A percentile compares a stretch with the other conserved stretches of the same genome.
Conservation (phyloP, 2,113 vertebrate genomes). For the Rhinolophus sinicus region DNA sequence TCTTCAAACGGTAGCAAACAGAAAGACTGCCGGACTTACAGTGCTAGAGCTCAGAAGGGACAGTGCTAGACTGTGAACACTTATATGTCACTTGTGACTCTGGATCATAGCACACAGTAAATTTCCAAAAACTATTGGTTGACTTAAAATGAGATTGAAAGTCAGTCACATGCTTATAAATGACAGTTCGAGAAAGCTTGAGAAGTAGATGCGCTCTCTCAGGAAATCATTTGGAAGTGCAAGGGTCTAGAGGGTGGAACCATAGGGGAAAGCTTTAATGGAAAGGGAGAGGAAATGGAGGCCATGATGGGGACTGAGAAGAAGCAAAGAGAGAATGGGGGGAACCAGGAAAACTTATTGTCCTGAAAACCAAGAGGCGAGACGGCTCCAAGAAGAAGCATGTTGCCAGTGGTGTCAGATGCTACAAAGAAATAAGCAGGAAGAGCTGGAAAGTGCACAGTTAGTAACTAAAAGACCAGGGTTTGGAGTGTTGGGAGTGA, state of each 20-base stretch:
- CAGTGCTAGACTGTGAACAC: not conserved
- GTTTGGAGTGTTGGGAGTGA: not conserved
- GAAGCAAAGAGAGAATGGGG: not conserved
- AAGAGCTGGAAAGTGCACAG: accelerated
- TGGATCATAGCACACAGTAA: not conserved
- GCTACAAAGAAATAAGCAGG: not conserved
- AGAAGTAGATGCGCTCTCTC: not conserved
- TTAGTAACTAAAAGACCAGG: accelerated
- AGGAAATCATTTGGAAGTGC: not conserved
- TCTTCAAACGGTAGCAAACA: not conserved
- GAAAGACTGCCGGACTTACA: not conserved
- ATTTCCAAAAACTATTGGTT: not conserved
- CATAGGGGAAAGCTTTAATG: not conserved
- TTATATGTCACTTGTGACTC: not conserved
- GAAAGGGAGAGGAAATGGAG: not conserved
- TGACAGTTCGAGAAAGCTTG: not conserved
- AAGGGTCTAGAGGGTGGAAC: not conserved
- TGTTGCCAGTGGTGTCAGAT: not conserved
- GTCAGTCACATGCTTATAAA: not conserved
- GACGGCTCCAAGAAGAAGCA: accelerated
- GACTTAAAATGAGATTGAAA: not conserved
- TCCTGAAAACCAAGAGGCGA: not conserved
- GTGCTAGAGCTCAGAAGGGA: not conserved
- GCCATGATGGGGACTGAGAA: not conserved
- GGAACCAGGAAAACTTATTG: not conserved